These are phyloP conservation scores for Ectemnius lituratus DNA, from an alignment of 2,888 invertebrate genomes.

Conservation along the genomic window DNA sequence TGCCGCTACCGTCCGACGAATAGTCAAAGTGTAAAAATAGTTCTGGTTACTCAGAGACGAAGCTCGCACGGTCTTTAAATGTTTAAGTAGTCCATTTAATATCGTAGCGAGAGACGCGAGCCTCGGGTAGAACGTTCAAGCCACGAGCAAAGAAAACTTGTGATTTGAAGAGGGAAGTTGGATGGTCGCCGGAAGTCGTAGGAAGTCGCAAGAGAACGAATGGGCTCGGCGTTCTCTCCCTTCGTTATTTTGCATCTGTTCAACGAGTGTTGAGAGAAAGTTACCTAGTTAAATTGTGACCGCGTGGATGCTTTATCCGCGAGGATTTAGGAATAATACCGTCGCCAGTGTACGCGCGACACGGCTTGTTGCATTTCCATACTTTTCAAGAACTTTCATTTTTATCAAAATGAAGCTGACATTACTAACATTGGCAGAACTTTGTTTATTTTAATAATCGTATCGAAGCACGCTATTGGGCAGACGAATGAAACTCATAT, in stretches of 20 bases:
- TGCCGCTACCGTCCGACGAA: too few species aligned
- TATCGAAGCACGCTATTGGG: neutral
- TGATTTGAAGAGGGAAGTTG: too few species aligned
- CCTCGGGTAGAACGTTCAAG: too few species aligned
- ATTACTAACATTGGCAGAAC: too few species aligned
- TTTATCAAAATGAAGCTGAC: too few species aligned
- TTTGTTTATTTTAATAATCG: neutral
- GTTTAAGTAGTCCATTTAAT: too few species aligned
- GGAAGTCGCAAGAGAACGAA: slow-evolving; percentile 34
- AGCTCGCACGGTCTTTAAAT: too few species aligned
- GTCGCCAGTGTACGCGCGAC: slow-evolving; percentile 43
- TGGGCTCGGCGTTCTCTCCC: slow-evolving; percentile 27
- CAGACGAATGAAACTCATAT: neutral
- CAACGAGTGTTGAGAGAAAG: slow-evolving; percentile 42
- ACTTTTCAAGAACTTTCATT: slow-evolving; percentile 27
- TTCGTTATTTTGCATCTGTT: slow-evolving; percentile 48
- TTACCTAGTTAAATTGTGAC: slow-evolving; percentile 52
- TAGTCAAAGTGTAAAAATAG: too few species aligned
- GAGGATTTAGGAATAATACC: slow-evolving; percentile 54
- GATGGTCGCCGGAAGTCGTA: too few species aligned
- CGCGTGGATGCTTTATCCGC: slow-evolving; percentile 49
- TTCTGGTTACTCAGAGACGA: too few species aligned
- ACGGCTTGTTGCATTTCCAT: slow-evolving; percentile 21
- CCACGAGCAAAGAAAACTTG: too few species aligned
- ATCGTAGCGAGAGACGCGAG: too few species aligned